phyloP scores from a whole-genome alignment of 2,888 invertebrate species.

The Lepidochrysops patricia region DNA sequence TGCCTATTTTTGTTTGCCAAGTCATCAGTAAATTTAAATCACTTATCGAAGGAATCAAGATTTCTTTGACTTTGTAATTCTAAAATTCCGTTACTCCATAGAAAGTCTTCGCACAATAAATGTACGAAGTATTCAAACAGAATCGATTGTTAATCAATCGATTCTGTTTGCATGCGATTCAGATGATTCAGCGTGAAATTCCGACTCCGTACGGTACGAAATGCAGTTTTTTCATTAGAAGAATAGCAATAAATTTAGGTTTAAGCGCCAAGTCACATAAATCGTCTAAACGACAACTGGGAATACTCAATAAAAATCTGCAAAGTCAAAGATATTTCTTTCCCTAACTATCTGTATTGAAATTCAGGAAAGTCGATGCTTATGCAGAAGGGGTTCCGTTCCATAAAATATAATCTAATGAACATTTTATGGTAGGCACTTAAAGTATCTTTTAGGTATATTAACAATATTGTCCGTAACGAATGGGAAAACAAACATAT shows the following conservation, averaged over 20 bases:
- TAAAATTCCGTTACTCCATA: neutral
- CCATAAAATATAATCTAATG: neutral
- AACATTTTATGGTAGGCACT: neutral
- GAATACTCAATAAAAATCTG: conserved; percentile 30
- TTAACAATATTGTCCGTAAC: too few species aligned
- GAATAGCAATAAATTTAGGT: conserved; percentile 18
- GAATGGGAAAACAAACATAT: too few species aligned
- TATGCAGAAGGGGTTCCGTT: conserved; percentile 17
- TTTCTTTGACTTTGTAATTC: neutral
- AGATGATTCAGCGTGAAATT: neutral
- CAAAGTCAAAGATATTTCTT: conserved; percentile 25
- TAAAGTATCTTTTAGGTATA: too few species aligned
- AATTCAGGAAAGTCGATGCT: conserved; percentile 17
- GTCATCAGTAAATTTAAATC: too few species aligned
- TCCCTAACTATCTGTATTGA: conserved; percentile 36
- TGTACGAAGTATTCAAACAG: neutral
- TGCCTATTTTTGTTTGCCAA: too few species aligned
- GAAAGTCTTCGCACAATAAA: neutral
- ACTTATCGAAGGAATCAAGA: neutral
- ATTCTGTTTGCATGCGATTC: too few species aligned
- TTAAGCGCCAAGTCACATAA: conserved; percentile 23
- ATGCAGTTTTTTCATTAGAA: conserved; percentile 18
- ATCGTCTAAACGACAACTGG: conserved; percentile 24
- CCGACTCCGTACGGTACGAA: neutral
- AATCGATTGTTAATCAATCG: neutral